Base-by-base conservation (phyloP, 1,140 invertebrate genomes). In the Tigriopus japonicus region DNA sequence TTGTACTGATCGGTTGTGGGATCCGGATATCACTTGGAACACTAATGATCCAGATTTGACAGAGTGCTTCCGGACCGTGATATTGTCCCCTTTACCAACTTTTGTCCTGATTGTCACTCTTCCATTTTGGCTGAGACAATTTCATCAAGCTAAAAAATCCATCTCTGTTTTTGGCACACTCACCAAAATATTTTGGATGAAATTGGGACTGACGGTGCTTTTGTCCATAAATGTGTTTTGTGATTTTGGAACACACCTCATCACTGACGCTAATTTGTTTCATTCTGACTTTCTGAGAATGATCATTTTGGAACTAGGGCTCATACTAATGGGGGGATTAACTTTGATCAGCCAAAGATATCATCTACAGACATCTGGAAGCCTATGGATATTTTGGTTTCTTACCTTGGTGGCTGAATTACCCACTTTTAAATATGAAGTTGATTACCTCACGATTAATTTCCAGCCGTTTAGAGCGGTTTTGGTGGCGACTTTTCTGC, bases 21-120 rank as follows among this genome's bases (percentile, higher is more conserved):
- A 60, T 51, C 15, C 23, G 15, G 41, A 28, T 52, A n/a, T 15
- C 14, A 60, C 28, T 1, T 92, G 88, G 87, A 73, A 86, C 64
- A 87, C 86, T 17, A 72, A 78, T 15, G 74, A 81, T 70, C 89
- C 90, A 43, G 81, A 89, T 68, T 77, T 94, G 54, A 87, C 87
- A 59, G 72, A 76, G 71, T 94, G 89, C 71, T 90, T 93, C 72
- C 83, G 92, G 69, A 81, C 84, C 71, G 92, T 89, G 2, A 80
- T 86, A 0, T 69, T 96, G 41, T 73, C 88, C 52, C 94, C 88
- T 87, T 70, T 80, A 45, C 91, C 93, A 5, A 35, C 28, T 35
- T 3, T 5, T 91, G 87, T 71, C 68, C 77, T 17, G 90, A 88
- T 71, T 72, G 94, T 3, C 91, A 85, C 84, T 56, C 81, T 0